A percentile compares a stretch with the other conserved stretches of the same genome.
These are phyloP conservation scores for Scaptomyza caliginosa DNA, from an alignment of 2,888 invertebrate species.

Conservation along the genomic window DNA sequence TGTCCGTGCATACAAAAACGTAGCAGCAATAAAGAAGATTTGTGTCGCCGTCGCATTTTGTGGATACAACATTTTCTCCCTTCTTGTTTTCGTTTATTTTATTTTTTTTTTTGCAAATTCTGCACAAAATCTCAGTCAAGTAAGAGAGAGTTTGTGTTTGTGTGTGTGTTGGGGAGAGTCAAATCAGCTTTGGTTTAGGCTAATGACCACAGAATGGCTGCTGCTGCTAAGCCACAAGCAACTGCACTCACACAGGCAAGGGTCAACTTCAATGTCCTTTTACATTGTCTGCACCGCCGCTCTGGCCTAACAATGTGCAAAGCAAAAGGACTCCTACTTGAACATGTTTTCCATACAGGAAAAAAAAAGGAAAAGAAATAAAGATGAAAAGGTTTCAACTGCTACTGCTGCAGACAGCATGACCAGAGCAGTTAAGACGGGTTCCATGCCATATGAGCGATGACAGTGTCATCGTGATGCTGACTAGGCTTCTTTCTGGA, in stretches of 20 bases:
- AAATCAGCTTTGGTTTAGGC: constrained; percentile 78
- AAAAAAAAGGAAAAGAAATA: constrained; percentile 4
- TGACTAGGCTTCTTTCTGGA: constrained; percentile 41
- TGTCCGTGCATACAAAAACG: constrained; percentile 71
- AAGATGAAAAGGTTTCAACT: background rate
- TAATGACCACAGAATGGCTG: constrained; percentile 78
- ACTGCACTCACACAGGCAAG: constrained; percentile 59
- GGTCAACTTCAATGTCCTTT: constrained; percentile 63
- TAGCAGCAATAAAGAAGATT: constrained; percentile 77
- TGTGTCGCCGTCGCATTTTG: constrained; percentile 76
- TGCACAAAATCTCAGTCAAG: constrained; percentile 67
- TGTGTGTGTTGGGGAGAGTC: constrained; percentile 25
- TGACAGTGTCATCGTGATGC: constrained; percentile 45
- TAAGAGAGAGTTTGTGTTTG: background rate
- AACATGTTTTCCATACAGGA: constrained; percentile 28
- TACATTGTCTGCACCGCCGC: constrained; percentile 43
- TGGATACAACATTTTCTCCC: constrained; percentile 53
- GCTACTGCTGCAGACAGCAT: constrained; percentile 19
- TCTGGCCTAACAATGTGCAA: constrained; percentile 33
- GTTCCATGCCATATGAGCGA: constrained; percentile 37
- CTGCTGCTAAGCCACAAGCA: constrained; percentile 63
- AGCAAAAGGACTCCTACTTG: constrained; percentile 38
- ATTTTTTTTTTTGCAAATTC: constrained; percentile 61
- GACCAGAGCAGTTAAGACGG: constrained; percentile 28
- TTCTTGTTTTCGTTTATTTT: too few relatives aligned